Evolutionary conservation across 2,888 invertebrate species (phyloP).

Genomic region (Kryphioiulus occultus): DNA sequence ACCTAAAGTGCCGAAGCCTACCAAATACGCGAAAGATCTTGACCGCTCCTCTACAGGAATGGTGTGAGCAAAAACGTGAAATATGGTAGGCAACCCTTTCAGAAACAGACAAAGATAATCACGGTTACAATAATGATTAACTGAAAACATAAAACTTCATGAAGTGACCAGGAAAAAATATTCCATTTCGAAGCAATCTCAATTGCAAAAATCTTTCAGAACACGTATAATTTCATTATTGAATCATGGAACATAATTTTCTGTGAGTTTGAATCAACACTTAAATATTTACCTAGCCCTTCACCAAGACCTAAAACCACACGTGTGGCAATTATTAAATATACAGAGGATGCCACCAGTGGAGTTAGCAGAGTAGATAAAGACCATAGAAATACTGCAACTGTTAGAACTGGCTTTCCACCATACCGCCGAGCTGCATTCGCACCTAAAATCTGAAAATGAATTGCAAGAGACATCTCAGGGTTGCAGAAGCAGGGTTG

Average conservation of each 20-base stretch:
- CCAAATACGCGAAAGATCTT: slow-evolving; percentile 75
- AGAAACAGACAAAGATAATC: slow-evolving; percentile 44
- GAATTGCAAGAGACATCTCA: no score
- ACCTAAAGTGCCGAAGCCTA: slow-evolving; percentile 77
- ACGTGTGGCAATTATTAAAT: slow-evolving; percentile 71
- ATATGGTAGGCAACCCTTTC: slow-evolving; percentile 76
- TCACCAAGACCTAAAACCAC: slow-evolving; percentile 76
- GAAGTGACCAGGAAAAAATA: neutral
- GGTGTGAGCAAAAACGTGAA: slow-evolving; percentile 76
- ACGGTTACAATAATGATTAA: neutral
- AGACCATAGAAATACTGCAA: slow-evolving; percentile 77
- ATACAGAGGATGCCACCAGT: slow-evolving; percentile 70
- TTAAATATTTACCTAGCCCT: slow-evolving; percentile 68
- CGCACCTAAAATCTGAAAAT: slow-evolving; percentile 70
- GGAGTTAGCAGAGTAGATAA: slow-evolving; percentile 75
- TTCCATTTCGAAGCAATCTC: no score
- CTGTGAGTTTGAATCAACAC: neutral
- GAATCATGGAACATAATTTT: no score
- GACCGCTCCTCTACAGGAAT: slow-evolving; percentile 76
- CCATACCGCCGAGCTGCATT: slow-evolving; percentile 74
- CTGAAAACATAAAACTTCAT: no score
- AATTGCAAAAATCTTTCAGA: no score
- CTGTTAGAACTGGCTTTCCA: slow-evolving; percentile 73
- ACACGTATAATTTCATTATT: no score
- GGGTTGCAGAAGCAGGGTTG: no score